phyloP scores from a whole-genome alignment of 2,113 vertebrate species.

The Oncorhynchus gorbuscha region DNA sequence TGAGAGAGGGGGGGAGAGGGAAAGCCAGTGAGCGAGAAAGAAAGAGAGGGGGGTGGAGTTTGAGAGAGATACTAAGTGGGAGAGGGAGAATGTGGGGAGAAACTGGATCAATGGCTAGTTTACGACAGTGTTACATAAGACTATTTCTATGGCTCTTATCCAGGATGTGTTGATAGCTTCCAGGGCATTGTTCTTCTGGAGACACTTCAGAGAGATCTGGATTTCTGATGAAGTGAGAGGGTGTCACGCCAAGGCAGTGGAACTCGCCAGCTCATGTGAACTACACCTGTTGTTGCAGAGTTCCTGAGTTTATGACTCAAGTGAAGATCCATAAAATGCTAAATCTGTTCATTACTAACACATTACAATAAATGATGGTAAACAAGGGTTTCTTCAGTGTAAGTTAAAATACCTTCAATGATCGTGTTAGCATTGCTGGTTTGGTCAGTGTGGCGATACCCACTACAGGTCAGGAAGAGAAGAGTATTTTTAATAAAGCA shows the following conservation, averaged over 20 bases:
- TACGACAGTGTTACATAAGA: constrained; percentile 14
- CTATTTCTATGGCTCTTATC: constrained; percentile 2
- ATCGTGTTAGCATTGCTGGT: background rate
- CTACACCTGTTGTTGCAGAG: too few relatives aligned
- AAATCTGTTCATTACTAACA: too few relatives aligned
- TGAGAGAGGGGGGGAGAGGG: background rate
- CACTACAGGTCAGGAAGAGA: too few relatives aligned
- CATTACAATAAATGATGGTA: too few relatives aligned
- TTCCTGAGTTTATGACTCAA: too few relatives aligned
- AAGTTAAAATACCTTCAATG: too few relatives aligned
- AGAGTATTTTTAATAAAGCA: too few relatives aligned
- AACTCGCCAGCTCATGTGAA: too few relatives aligned
- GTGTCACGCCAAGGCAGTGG: background rate
- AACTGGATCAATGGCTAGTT: background rate
- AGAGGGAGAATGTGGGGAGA: background rate
- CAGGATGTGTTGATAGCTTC: constrained; percentile 1
- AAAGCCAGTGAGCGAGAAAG: background rate
- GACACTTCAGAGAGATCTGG: constrained; percentile 12
- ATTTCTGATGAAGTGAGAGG: background rate
- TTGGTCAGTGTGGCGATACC: background rate
- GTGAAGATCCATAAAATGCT: too few relatives aligned
- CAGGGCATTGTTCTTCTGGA: constrained; percentile 11
- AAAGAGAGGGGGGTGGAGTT: background rate
- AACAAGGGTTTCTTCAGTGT: too few relatives aligned
- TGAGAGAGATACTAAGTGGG: too few relatives aligned